Evolutionary conservation across 2,888 invertebrate genomes (phyloP), one percentile per base, ranked within the genome.

Genomic region (Parthenolecanium corni): DNA sequence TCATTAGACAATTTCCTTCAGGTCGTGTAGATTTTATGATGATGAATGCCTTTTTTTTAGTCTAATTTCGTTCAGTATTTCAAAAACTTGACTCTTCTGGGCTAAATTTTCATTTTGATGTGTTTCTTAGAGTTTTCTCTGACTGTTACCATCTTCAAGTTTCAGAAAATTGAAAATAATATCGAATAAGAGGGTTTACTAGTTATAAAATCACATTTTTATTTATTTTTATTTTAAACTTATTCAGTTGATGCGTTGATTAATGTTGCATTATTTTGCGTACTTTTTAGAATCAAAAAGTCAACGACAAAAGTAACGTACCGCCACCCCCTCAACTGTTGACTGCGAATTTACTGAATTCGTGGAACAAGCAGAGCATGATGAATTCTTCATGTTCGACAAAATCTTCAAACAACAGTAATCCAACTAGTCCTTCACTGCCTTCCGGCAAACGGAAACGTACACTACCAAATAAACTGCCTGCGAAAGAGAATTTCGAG

Each of bases 401-500:
- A 21, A 38, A 36, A 12, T 57, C 49, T 25, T 57, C 51, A 38
- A 21, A 47, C 9, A n/a, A n/a, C 11, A 58, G 64, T 58, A 64
- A 58, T 64, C 64, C 64, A 20, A 23, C 64, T 12, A 64, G 64
- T 61, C 64, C 64, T 9, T 31, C 58, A n/a, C 36, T 46, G 16
- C 44, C 61, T 21, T 49, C 64, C 42, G 53, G 53, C 9, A 70
- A 70, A 57, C 65, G 70, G 58, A 68, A 68, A 65, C 69, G 69
- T 64, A 66, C 68, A 6, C 67, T 68, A 18, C 70, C 70, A 4
- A 67, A 67, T 24, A 61, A 68, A 38, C 42, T 64, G 24, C 46
- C 51, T 3, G 54, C 40, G 18, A 63, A 63, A 36, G 63, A 63
- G 11, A 63, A 63, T 54, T 63, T 49, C 14, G 62, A 65, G 25